Base-by-base conservation (phyloP, 1,140 invertebrate genomes). In the Drosophila tani region DNA sequence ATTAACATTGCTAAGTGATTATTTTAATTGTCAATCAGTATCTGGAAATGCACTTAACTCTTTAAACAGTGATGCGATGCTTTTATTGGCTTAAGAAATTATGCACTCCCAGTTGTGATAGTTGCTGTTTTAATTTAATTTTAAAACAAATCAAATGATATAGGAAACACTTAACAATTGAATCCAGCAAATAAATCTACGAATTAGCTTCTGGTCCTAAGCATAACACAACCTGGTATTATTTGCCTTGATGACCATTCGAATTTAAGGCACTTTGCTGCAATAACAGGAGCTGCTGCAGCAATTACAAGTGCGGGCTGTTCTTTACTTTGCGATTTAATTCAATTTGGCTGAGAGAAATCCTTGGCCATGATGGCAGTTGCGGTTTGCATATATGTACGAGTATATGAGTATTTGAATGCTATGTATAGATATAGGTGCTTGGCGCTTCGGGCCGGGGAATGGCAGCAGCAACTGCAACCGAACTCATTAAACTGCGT, bases 401-500 rank as follows among this genome's bases (percentile, higher is more conserved):
- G n/a, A n/a, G n/a, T n/a, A 41, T 40, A 17, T 38, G 19, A 12
- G 14, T 27, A 59, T 49, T 32, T 8, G 51, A 53, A 5, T 21
- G 14, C 15, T 53, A 8, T 35, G 35, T 8, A 35, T 35, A 53
- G 15, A 5, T 50, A 50, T 11, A 15, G 51, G 29, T 32, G 50
- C 50, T 35, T 35, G 50, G 50, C 27, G 19, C 35, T 14, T 14
- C 12, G 58, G 56, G 21, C 41, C 55, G 53, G 67, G 73, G 47
- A 59, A 35, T 41, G 50, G 29, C 41, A 46, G 27, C 43, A 32
- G 59, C 60, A 47, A 69, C 21, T 59, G 75, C 68, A 78, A 27
- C 50, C 69, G 60, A 81, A 88, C 84, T 87, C 81, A 90, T 88
- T 87, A 84, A 88, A 88, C 69, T 81, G 81, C 69, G 71, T 64